Percentiles rank a stretch among this genome's conserved stretches.
Evolutionary conservation across 2,113 vertebrate genomes (phyloP).

Genomic region (Salminus brasiliensis): DNA sequence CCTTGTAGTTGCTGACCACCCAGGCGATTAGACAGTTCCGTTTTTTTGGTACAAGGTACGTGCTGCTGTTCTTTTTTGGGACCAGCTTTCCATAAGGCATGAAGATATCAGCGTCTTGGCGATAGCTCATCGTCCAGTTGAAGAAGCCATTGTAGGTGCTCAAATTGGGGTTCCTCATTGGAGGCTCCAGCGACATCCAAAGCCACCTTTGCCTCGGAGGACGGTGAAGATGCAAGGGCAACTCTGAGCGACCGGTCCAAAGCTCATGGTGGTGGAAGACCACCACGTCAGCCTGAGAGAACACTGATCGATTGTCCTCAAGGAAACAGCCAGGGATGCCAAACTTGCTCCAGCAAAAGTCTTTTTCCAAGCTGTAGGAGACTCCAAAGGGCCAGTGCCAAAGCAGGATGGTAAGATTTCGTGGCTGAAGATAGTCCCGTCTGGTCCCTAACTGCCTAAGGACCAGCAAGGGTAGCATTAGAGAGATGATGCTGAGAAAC

Average conservation of each 20-base stretch:
- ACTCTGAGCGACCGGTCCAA: fast-evolving
- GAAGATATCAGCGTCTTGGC: slow-evolving; percentile 82
- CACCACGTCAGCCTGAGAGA: slow-evolving; percentile 73
- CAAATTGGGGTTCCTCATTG: slow-evolving; percentile 75
- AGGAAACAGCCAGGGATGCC: slow-evolving; percentile 74
- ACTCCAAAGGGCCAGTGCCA: slow-evolving; percentile 85
- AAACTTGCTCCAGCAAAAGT: slow-evolving; percentile 69
- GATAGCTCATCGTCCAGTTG: slow-evolving; percentile 91
- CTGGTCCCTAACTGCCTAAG: background rate
- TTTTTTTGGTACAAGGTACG: slow-evolving; percentile 65
- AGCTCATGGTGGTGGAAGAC: slow-evolving; percentile 85
- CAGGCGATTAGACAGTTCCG: slow-evolving; percentile 75
- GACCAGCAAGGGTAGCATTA: background rate
- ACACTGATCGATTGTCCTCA: slow-evolving; percentile 63
- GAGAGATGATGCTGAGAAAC: background rate
- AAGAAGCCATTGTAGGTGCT: slow-evolving; percentile 71
- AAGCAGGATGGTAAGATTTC: slow-evolving; percentile 74
- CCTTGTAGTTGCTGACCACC: slow-evolving; percentile 74
- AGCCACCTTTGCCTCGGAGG: slow-evolving; percentile 81
- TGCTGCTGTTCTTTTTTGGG: background rate
- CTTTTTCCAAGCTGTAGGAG: slow-evolving; percentile 62
- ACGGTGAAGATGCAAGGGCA: slow-evolving; percentile 69
- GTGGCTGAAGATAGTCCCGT: background rate
- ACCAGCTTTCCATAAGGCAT: slow-evolving; percentile 84
- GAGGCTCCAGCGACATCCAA: slow-evolving; percentile 88